Evolutionary conservation across 2,797 vertebrate species (phyloP).

Genomic region (Cephalopachus bancanus): DNA sequence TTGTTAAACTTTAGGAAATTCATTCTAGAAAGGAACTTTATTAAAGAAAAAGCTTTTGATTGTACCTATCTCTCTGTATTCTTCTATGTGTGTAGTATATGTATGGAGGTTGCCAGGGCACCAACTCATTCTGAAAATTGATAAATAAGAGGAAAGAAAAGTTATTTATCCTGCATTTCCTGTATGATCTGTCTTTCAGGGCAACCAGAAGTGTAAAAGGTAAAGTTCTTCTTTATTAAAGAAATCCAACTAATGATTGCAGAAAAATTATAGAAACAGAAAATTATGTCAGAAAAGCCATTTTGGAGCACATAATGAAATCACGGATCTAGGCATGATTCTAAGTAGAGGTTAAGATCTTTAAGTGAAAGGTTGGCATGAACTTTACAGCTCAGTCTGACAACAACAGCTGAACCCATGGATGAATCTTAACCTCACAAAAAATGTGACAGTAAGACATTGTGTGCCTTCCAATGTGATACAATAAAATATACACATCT

Average conservation of each 20-base stretch:
- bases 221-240: constrained; percentile 51
- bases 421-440: constrained; percentile 38
- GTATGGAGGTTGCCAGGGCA: neutral
- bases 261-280: neutral
- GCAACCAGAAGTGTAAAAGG: neutral
- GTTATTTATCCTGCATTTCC: neutral
- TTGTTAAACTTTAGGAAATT: constrained; percentile 47
- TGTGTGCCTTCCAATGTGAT: neutral
- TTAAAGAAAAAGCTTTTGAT: constrained; percentile 54
- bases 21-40: constrained; percentile 56
- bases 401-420: constrained; percentile 29
- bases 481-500: neutral
- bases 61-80: neutral
- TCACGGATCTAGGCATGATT: neutral
- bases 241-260: neutral
- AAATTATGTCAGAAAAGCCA: neutral
- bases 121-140: constrained; percentile 19
- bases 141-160: constrained; percentile 35
- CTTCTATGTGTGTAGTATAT: neutral
- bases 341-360: neutral
- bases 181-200: constrained; percentile 1
- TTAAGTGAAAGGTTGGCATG: neutral
- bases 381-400: neutral
- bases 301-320: constrained; percentile 8
- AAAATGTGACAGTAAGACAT: constrained; percentile 5